A percentile compares a stretch with the other conserved stretches of the same genome.
phyloP scores from a whole-genome alignment of 2,113 vertebrate species.

The Apodemus sylvaticus region DNA sequence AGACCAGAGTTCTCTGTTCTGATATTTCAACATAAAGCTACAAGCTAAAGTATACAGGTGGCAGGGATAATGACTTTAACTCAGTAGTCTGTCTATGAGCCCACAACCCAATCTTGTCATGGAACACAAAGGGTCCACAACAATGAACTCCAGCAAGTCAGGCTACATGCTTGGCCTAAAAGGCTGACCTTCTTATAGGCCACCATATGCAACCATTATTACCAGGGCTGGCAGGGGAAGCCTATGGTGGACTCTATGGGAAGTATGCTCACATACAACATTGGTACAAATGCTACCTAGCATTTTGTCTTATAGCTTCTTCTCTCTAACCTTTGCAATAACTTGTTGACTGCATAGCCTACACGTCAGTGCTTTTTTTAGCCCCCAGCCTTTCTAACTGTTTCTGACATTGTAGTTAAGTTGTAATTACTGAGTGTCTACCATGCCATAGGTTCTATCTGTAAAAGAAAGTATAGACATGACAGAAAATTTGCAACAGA shows the following conservation, averaged over 20 bases:
- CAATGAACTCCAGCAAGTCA: neutral
- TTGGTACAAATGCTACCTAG: neutral
- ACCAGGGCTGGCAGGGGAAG: neutral
- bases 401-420: conserved; percentile 42
- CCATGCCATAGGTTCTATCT: neutral
- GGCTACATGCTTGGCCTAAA: neutral
- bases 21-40: conserved; percentile 21
- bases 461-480: neutral
- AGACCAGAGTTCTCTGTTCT: neutral
- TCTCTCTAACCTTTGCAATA: neutral
- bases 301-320: neutral
- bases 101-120: no score
- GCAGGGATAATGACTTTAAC: neutral
- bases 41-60: neutral
- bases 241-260: neutral
- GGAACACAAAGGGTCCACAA: neutral
- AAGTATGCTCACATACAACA: neutral
- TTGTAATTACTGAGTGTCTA: conserved; percentile 35
- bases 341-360: neutral
- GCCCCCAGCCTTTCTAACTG: conserved; percentile 42
- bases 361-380: neutral
- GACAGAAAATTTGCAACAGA: neutral
- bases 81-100: neutral
- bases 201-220: neutral
- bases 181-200: neutral